Percentiles rank a stretch among this genome's conserved stretches.
Evolutionary conservation across 2,888 invertebrate genomes (phyloP).

Genomic region (Eudemis profundana): DNA sequence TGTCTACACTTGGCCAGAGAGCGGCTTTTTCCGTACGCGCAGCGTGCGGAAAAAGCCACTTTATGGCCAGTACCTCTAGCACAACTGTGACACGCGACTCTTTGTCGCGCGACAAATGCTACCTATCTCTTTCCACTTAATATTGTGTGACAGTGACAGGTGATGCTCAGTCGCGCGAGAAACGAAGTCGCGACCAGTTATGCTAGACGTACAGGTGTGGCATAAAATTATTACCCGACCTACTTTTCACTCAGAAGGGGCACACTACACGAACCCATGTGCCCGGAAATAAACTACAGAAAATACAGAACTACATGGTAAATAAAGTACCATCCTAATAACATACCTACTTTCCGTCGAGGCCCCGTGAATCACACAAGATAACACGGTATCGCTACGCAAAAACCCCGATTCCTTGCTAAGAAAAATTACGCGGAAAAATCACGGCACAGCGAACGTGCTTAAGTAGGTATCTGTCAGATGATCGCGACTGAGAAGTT

Average conservation of each 20-base stretch:
- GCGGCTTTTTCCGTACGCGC: no score
- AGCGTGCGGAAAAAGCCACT: no score
- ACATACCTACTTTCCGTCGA: not conserved
- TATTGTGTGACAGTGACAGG: no score
- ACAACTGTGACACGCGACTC: no score
- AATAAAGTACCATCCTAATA: not conserved
- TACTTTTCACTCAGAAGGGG: not conserved
- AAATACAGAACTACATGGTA: conserved; percentile 1
- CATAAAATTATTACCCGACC: not conserved
- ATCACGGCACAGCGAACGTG: conserved; percentile 8
- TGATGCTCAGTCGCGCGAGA: no score
- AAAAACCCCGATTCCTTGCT: conserved; percentile 14
- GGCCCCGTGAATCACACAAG: conserved; percentile 16
- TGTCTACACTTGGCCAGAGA: no score
- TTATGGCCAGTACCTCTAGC: no score
- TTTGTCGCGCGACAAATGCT: no score
- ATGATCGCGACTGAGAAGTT: conserved; percentile 2
- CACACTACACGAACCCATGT: not conserved
- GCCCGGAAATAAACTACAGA: not conserved
- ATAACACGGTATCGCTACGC: conserved; percentile 1
- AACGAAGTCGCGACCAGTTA: no score
- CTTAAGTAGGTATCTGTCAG: conserved; percentile 25
- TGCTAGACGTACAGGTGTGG: no score
- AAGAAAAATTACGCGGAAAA: conserved; percentile 7
- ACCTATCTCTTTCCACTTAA: no score